phyloP scores from a whole-genome alignment of 1,140 invertebrate species.

The Cherax destructor region DNA sequence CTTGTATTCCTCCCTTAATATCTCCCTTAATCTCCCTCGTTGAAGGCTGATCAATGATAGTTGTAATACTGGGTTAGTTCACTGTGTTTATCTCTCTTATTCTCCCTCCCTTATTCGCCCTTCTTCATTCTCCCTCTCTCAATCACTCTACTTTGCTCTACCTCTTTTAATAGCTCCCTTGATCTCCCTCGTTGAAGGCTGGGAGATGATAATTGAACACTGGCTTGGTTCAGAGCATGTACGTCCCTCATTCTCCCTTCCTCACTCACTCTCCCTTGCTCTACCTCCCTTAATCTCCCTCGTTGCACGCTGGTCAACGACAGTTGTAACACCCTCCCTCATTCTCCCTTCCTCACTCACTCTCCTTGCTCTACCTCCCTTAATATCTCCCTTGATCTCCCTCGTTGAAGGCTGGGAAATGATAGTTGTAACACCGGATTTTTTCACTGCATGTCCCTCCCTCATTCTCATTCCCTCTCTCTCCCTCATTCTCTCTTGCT shows the following conservation, averaged over 20 bases:
- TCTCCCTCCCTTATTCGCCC: background rate
- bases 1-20: too few species aligned
- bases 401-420: background rate
- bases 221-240: background rate
- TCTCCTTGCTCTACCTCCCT: background rate
- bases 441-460: background rate
- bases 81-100: too few species aligned
- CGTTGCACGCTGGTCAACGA: background rate
- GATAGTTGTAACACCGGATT: background rate
- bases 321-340: background rate
- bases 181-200: background rate
- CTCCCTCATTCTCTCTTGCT: constrained; percentile 18
- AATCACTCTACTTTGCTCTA: background rate
- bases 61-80: too few species aligned
- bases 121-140: too few species aligned
- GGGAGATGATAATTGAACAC: background rate
- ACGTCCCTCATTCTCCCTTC: too few species aligned
- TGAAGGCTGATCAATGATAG: too few species aligned
- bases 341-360: too few species aligned
- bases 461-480: constrained; percentile 14
- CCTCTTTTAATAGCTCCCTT: background rate
- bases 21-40: too few species aligned
- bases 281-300: background rate
- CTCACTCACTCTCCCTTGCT: too few species aligned
- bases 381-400: background rate